phyloP scores from a whole-genome alignment of 2,113 vertebrate species.

The Syrmaticus mikado region DNA sequence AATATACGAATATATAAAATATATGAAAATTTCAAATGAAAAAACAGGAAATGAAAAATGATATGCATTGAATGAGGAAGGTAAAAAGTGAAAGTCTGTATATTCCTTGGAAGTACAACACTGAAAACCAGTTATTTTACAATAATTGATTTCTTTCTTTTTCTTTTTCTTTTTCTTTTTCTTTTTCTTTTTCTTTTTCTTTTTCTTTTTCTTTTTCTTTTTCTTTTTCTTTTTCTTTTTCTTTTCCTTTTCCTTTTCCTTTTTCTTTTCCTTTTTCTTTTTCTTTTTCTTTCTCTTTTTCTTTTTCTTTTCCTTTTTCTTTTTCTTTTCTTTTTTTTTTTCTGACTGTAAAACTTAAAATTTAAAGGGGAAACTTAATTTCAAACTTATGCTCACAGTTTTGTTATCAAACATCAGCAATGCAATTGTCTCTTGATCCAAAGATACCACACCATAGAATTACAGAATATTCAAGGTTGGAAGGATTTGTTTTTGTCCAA shows the following conservation, averaged over 20 bases:
- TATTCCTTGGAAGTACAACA: not conserved
- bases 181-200: not conserved
- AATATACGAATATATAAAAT: too few relatives aligned
- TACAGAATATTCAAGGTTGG: not conserved
- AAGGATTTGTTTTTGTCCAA: not conserved
- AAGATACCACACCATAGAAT: not conserved
- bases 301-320: too few relatives aligned
- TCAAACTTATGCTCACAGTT: not conserved
- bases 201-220: too few relatives aligned
- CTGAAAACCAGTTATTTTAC: not conserved
- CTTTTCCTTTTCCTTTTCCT: too few relatives aligned
- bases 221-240: not conserved
- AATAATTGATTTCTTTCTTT: not conserved
- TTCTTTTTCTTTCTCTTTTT: not conserved
- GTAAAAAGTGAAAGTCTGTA: not conserved
- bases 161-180: not conserved
- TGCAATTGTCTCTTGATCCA: rapidly evolving
- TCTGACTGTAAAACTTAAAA: not conserved
- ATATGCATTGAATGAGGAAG: not conserved
- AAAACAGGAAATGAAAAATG: not conserved
- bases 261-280: not conserved
- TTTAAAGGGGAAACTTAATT: not conserved
- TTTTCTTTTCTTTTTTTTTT: not conserved
- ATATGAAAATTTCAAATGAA: not conserved
- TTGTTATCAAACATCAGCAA: not conserved